Base-by-base conservation (phyloP, 2,888 invertebrate genomes). In the Hirtodrosophila alboralis region DNA sequence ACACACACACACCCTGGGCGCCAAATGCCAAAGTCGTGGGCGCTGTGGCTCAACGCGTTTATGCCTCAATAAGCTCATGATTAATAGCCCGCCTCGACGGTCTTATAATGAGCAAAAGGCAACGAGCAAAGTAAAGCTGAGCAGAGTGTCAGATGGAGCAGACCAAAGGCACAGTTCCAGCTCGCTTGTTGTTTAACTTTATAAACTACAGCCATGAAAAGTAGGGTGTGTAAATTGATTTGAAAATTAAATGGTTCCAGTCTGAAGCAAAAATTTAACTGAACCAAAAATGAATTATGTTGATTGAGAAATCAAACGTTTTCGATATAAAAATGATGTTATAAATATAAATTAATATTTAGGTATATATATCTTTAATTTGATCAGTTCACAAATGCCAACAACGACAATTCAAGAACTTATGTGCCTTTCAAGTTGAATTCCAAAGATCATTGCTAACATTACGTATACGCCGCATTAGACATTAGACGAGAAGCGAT, bases 41-140 rank as follows among this genome's bases (percentile, higher is more conserved):
- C 54, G 57, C 62, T 59, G 52, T 75, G 67, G 84, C 80, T 79
- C 80, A 83, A 64, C 74, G 84, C 77, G 81, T 86, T 87, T 87
- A 86, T 86, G 88, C 88, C 85, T 86, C 88, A 86, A 86, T 86
- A 86, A 86, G 88, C 87, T 84, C 79, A 86, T 86, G 86, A 88
- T 86, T 88, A 88, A 86, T 86, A 86, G 86, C 85, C 71, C 71
- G 70, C 57, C 75, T 75, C 66, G 38, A 48, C 62, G 58, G 75
- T 58, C 58, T 45, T 75, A 62, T 78, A 78, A 78, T 78, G 85
- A 78, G 77, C 69, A 69, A 81, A 75, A 70, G 71, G 83, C 75
- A 78, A 59, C 58, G 66, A 57, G 45, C 34, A 75, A 66, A 56
- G 36, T 45, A 40, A 57, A 54, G 43, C 37, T 33, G 52, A 27